Conservation (phyloP, 2,888 invertebrate genomes). For the Resseliella maxima region DNA sequence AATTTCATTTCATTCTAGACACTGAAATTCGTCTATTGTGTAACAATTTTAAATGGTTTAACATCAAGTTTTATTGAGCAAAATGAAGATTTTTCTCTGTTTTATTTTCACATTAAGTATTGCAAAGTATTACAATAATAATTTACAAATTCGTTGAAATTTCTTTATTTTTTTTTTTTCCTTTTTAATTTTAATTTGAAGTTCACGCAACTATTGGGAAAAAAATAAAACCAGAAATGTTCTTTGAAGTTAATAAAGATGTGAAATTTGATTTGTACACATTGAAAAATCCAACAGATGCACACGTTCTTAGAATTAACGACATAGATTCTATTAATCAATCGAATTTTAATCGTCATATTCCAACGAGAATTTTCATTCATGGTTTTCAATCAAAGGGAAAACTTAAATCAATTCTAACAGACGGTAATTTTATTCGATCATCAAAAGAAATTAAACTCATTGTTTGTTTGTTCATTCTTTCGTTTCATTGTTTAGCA, state of each 20-base stretch:
- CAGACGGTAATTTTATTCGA: not conserved
- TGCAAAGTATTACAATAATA: too few relatives aligned
- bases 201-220: too few relatives aligned
- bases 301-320: constrained; percentile 10
- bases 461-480: too few relatives aligned
- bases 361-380: constrained; percentile 64
- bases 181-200: too few relatives aligned
- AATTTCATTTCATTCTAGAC: too few relatives aligned
- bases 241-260: constrained; percentile 32
- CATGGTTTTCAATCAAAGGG: constrained; percentile 69
- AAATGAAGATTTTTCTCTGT: too few relatives aligned
- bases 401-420: not conserved
- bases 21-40: too few relatives aligned
- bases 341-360: constrained; percentile 28
- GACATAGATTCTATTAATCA: not conserved
- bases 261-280: constrained; percentile 55
- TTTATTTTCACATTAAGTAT: too few relatives aligned
- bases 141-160: too few relatives aligned
- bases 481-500: not conserved
- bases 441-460: not conserved
- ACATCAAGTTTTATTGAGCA: too few relatives aligned
- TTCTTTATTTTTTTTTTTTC: too few relatives aligned
- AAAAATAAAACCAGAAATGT: constrained; percentile 11
- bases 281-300: not conserved
- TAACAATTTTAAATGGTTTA: too few relatives aligned